Base-by-base conservation (phyloP, 2,888 invertebrate genomes). In the Ischnus inquisitorius region DNA sequence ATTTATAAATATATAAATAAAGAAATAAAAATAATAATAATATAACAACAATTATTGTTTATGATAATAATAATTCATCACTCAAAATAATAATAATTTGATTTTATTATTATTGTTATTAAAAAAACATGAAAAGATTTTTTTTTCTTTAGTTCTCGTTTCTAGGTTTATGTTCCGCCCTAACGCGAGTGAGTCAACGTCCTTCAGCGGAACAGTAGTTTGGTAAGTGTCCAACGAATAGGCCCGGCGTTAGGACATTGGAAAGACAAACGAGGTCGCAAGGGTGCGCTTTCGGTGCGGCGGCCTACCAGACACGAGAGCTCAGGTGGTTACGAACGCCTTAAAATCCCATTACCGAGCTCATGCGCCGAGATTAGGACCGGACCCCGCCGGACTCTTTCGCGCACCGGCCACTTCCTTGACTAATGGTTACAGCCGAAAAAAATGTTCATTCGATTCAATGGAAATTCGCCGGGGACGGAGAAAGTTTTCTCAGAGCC, bases 331-430 rank as follows among this genome's bases (percentile, higher is more conserved):
- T 88, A n/a, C 85, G 88, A 87, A 90, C 91, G 92, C 93, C 93
- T 93, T 92, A 93, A 93, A 93, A 93, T 93, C 92, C 93, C 92
- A 93, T 93, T 93, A 92, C 90, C 92, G 93, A 91, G 34, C 92
- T 92, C 93, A 91, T 93, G 92, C 92, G 93, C 92, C 84, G 92
- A 93, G 92, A 93, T 93, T 93, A 93, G 90, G 90, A 76, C 65
- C 62, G 77, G 77, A 67, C 79, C 79, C 89, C 85, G 88, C 89
- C 87, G 91, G 91, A 92, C 92, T 90, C 89, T 88, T 14, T n/a
- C n/a, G 41, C 19, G 34, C 65, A 83, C 25, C 88, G 89, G 89
- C 88, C 90, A 8, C 34, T 90, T 92, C 92, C 92, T 92, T 93
- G 93, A 92, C 90, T 92, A 92, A 92, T 92, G 90, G 91, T 88